These are phyloP conservation scores for Tetramorium parvispinum DNA, from an alignment of 1,140 invertebrate genomes.

Conservation along the genomic window DNA sequence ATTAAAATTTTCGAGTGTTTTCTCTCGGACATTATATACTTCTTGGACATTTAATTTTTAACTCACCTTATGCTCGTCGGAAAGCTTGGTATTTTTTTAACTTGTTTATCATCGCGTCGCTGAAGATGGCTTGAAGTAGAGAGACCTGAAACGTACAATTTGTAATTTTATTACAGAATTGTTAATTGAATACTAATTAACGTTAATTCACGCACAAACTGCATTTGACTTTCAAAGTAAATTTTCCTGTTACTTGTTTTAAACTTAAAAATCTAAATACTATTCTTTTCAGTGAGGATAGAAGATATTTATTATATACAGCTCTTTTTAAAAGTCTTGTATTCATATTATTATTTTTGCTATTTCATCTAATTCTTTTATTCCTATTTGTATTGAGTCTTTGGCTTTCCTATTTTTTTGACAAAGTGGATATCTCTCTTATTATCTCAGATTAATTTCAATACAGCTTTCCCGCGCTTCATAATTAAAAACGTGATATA, in stretches of 20 bases:
- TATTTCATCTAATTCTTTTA: constrained; percentile 1
- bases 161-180: no score
- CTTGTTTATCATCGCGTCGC: no score
- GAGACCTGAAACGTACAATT: no score
- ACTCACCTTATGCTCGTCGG: no score
- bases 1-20: no score
- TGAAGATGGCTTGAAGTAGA: no score
- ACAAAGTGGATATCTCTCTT: neutral
- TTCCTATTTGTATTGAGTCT: neutral
- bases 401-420: neutral
- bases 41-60: no score
- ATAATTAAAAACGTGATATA: neutral
- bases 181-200: no score
- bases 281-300: neutral
- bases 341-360: neutral
- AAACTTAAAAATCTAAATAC: neutral
- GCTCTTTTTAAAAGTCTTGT: neutral
- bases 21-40: no score
- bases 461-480: neutral
- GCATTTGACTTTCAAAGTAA: no score
- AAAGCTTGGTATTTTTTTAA: no score
- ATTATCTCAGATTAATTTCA: constrained; percentile 3
- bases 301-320: neutral
- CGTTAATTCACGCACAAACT: no score
- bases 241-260: neutral